Conservation (phyloP, 2,113 vertebrate genomes). For the Tenrec ecaudatus region DNA sequence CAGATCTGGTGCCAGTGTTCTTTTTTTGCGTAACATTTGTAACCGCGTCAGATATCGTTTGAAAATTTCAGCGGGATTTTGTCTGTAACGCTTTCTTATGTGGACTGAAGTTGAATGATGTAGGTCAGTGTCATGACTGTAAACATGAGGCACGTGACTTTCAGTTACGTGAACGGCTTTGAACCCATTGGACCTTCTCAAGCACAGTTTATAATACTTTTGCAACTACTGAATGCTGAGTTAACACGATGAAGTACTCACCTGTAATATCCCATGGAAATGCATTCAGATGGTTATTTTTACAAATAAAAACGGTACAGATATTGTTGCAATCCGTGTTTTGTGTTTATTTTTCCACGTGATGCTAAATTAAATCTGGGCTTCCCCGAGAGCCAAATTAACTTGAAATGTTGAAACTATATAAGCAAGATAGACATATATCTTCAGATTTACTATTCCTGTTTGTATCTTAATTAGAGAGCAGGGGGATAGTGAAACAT, state of each 20-base stretch:
- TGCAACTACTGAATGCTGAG: slow-evolving; percentile 89
- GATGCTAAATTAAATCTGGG: slow-evolving; percentile 21
- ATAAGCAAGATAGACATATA: neutral
- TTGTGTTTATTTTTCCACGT: slow-evolving; percentile 68
- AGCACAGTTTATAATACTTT: slow-evolving; percentile 88
- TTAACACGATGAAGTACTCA: slow-evolving; percentile 84
- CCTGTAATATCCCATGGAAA: slow-evolving; percentile 85
- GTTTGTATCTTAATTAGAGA: neutral
- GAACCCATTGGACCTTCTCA: slow-evolving; percentile 83
- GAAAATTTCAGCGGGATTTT: slow-evolving; percentile 86
- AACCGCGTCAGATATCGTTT: slow-evolving; percentile 85
- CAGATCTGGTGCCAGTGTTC: slow-evolving; percentile 89
- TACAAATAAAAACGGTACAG: slow-evolving; percentile 91
- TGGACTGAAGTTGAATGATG: slow-evolving; percentile 82
- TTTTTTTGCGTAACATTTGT: slow-evolving; percentile 90
- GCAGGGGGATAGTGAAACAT: neutral
- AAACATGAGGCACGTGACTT: slow-evolving; percentile 78
- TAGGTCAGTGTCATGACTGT: slow-evolving; percentile 79
- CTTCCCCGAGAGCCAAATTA: neutral
- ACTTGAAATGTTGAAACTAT: slow-evolving; percentile 35
- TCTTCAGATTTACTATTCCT: slow-evolving; percentile 25
- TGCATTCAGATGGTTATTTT: slow-evolving; percentile 92
- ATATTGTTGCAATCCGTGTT: slow-evolving; percentile 80
- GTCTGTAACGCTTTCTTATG: slow-evolving; percentile 85
- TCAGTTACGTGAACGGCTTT: slow-evolving; percentile 77